A percentile compares a stretch with the other conserved stretches of the same genome.
These are phyloP conservation scores for Petrocephalus zakoni DNA, from an alignment of 2,113 vertebrate species.

Conservation along the genomic window DNA sequence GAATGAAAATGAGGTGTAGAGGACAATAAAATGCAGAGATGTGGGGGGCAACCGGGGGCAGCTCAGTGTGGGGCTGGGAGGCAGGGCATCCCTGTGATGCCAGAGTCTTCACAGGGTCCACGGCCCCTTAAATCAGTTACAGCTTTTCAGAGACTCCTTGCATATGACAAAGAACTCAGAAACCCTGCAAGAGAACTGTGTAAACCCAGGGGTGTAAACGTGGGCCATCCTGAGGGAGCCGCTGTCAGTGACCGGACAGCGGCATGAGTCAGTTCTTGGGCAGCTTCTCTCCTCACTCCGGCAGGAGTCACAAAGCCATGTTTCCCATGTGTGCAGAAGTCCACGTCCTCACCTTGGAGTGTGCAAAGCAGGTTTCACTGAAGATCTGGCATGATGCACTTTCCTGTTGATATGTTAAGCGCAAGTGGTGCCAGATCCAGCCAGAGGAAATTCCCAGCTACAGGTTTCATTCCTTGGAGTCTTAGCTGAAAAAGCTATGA, in stretches of 20 bases:
- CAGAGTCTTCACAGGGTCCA: neutral
- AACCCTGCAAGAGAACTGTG: neutral
- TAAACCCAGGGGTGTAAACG: neutral
- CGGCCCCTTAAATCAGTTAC: neutral
- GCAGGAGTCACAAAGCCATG: neutral
- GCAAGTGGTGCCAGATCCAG: neutral
- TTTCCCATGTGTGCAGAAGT: neutral
- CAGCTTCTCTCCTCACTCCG: neutral
- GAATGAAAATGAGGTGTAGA: neutral
- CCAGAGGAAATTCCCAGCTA: too few species aligned
- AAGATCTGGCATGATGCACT: neutral
- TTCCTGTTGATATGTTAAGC: neutral
- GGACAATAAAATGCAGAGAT: neutral
- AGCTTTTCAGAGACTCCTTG: neutral
- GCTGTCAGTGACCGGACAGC: neutral
- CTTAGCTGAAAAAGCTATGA: too few species aligned
- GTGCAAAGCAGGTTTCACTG: neutral
- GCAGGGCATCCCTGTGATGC: neutral
- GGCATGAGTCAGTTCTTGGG: neutral
- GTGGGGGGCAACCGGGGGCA: neutral
- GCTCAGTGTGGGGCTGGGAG: too few species aligned
- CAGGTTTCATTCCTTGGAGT: too few species aligned
- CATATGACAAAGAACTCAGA: neutral
- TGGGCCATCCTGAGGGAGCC: neutral
- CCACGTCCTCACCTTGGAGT: neutral